Evolutionary conservation across 2,797 vertebrate genomes (phyloP), one percentile per base, ranked within the genome.

Genomic region (Cyprinodon diabolis): DNA sequence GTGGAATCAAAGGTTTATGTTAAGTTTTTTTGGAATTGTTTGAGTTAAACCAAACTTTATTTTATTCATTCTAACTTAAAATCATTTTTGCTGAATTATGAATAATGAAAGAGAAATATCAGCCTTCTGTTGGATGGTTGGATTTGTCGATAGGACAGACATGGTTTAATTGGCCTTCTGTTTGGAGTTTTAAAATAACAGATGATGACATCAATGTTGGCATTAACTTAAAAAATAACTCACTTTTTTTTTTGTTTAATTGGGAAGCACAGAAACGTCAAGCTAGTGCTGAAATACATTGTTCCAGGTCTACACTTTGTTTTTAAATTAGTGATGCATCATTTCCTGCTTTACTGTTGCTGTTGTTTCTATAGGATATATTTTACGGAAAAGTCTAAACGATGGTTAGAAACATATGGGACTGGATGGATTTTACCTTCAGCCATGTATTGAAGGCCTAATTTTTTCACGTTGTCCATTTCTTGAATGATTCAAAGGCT

Each of bases 1-100:
- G 82, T 1, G 80, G 47, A 83, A 63, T 76, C 67, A 83, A 81
- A 71, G 78, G 66, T 84, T 85, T 88, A 37, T 58, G 15, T 35
- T 35, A 35, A 12, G 25, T 60, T 60, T 60, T 35, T 15, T 35
- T 9, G 6, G 1, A 35, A 35, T 35, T 17, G 14, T 17, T 58
- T 58, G 14, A 86, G 72, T 86, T 72, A 79, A 78, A 43, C 30
- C 35, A 0, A 21, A 51, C 51, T 66, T 11, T 66, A 47, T 21
- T 47, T 48, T 40, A 62, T 62, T 40, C 9, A 45, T 14, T 65
- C n/a, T 23, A 47, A 66, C 45, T 9, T 45, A 12, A 47, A 66
- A 66, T 23, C 23, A 45, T 66, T 45, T 30, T n/a, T 65, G 9
- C 15, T 65, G 1, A 63, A 3, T 11, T n/a, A 45, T 43, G 19